Evolutionary conservation across 37 sponge, comb jelly and placozoan genomes (phyloP).

Genomic region (Diacarnus erythraeanus): DNA sequence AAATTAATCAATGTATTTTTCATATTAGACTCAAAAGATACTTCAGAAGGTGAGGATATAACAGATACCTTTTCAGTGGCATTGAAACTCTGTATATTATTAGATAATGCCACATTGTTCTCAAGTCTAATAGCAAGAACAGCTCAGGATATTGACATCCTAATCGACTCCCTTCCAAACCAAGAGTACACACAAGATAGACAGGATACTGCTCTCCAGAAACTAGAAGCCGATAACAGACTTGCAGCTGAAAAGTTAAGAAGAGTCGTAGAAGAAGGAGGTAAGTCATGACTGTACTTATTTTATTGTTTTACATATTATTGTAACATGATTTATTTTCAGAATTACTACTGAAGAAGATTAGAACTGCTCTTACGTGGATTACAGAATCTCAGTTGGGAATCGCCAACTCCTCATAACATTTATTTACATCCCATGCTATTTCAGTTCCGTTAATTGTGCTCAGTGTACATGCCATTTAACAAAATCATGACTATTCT

Average conservation of each 20-base stretch:
- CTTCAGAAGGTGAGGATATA: background rate
- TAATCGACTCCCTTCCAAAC: slow-evolving; percentile 84
- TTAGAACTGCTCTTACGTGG: slow-evolving; percentile 31
- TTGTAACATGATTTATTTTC: background rate
- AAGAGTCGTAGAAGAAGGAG: slow-evolving; percentile 57
- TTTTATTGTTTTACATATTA: background rate
- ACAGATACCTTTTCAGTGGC: background rate
- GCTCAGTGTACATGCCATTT: too few species aligned
- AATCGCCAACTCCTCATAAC: background rate
- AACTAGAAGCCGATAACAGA: slow-evolving; percentile 57
- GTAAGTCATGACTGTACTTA: slow-evolving; percentile 20
- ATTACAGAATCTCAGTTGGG: slow-evolving; percentile 46
- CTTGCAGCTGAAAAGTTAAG: slow-evolving; percentile 32
- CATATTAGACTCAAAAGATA: background rate
- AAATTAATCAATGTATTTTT: background rate
- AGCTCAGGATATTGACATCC: slow-evolving; percentile 83
- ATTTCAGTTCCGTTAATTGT: too few species aligned
- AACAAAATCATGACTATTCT: slow-evolving; percentile 2
- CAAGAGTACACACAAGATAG: slow-evolving; percentile 65
- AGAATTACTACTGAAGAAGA: slow-evolving; percentile 43
- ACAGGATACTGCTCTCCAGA: slow-evolving; percentile 53
- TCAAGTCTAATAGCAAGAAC: slow-evolving; percentile 75
- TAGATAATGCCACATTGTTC: slow-evolving; percentile 72
- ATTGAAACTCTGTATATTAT: background rate
- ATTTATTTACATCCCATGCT: too few species aligned